Evolutionary conservation across 1,140 invertebrate genomes (phyloP).

Genomic region (Drosophila pandora): DNA sequence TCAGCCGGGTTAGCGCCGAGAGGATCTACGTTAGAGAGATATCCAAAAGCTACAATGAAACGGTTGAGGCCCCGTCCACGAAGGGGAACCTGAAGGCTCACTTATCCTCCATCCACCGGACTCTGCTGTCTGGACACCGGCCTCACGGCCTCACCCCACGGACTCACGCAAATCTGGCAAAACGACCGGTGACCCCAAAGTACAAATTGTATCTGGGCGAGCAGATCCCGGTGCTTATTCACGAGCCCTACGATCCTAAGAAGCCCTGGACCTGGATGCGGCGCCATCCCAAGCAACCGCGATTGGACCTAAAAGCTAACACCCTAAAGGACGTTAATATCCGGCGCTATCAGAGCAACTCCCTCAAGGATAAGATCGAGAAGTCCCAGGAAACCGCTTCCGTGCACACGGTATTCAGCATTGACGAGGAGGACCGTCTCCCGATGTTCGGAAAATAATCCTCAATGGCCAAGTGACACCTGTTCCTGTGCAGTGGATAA

Average conservation of each 20-base stretch:
- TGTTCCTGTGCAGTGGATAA: too few relatives aligned
- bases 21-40: not conserved
- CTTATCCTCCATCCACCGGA: too few relatives aligned
- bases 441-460: not conserved
- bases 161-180: too few relatives aligned
- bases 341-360: conserved; percentile 17
- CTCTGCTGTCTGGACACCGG: too few relatives aligned
- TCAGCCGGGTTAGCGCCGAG: too few relatives aligned
- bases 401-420: not conserved
- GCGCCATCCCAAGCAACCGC: conserved; percentile 30
- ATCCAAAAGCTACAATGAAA: too few relatives aligned
- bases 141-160: too few relatives aligned
- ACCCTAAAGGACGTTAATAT: not conserved
- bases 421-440: not conserved
- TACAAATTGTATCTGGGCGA: conserved; percentile 14
- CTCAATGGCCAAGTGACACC: too few relatives aligned
- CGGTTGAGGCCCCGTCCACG: too few relatives aligned
- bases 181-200: too few relatives aligned
- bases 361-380: not conserved
- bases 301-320: not conserved
- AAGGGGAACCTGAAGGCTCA: too few relatives aligned
- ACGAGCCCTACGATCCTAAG: conserved; percentile 32
- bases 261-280: conserved; percentile 44
- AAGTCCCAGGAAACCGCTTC: not conserved
- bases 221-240: conserved; percentile 26